Percentiles rank a stretch among this genome's conserved stretches.
Conservation (phyloP, 2,113 vertebrate species). For the Oncorhynchus keta region DNA sequence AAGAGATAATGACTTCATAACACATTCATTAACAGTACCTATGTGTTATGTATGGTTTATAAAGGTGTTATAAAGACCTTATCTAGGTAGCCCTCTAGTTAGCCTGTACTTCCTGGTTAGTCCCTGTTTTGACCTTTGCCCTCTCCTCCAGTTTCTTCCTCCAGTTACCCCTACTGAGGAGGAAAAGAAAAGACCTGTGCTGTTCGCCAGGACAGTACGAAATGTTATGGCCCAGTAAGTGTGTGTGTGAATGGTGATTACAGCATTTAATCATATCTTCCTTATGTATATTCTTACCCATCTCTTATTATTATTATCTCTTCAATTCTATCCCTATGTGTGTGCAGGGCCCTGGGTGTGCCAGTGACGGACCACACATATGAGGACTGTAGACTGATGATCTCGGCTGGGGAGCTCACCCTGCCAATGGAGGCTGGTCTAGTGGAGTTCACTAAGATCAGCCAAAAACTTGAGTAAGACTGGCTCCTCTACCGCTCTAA, state of each 20-base stretch:
- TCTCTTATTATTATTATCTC: too few species aligned
- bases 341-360: slow-evolving; percentile 79
- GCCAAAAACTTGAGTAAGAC: slow-evolving; percentile 90
- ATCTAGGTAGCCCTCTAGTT: too few species aligned
- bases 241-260: neutral
- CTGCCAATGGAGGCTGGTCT: slow-evolving; percentile 96
- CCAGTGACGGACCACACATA: slow-evolving; percentile 95
- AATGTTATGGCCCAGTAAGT: slow-evolving; percentile 87
- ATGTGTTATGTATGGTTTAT: too few species aligned
- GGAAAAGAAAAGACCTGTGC: slow-evolving; percentile 80
- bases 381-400: slow-evolving; percentile 96
- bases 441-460: slow-evolving; percentile 98
- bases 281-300: too few species aligned
- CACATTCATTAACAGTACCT: too few species aligned
- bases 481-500: neutral
- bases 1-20: too few species aligned
- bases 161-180: slow-evolving; percentile 84
- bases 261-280: neutral
- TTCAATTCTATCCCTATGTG: neutral
- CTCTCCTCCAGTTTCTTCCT: slow-evolving; percentile 84
- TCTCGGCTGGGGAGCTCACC: slow-evolving; percentile 91
- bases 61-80: too few species aligned
- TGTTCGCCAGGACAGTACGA: slow-evolving; percentile 85
- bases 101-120: neutral
- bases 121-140: neutral